Evolutionary conservation across 1,140 invertebrate genomes (phyloP).

Genomic region (Lycorma delicatula): DNA sequence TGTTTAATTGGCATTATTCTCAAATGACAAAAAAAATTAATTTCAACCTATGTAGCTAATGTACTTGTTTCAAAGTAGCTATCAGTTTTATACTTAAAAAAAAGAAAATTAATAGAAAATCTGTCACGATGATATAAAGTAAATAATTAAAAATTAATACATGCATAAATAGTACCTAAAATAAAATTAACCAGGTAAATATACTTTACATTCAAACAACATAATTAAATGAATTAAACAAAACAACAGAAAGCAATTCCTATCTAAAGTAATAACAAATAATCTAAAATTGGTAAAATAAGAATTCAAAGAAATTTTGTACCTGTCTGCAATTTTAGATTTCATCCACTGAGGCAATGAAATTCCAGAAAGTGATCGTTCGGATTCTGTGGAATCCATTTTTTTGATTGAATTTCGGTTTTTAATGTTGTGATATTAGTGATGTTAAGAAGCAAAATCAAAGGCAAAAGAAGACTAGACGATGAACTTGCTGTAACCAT

Average conservation of each 20-base stretch:
- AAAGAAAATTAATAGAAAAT: too few species aligned
- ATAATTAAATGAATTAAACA: neutral
- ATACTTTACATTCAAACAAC: too few species aligned
- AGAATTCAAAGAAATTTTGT: neutral
- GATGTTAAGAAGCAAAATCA: slow-evolving; percentile 10
- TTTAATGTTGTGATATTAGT: slow-evolving; percentile 20
- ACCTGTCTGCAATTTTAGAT: slow-evolving; percentile 41
- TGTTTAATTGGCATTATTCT: too few species aligned
- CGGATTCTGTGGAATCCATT: slow-evolving; percentile 41
- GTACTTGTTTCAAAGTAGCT: too few species aligned
- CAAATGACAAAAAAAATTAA: too few species aligned
- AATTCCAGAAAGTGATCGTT: slow-evolving; percentile 43
- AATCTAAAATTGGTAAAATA: neutral
- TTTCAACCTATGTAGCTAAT: too few species aligned
- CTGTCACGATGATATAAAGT: too few species aligned
- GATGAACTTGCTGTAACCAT: neutral
- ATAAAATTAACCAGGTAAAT: neutral
- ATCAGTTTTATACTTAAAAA: too few species aligned
- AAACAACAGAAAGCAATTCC: neutral
- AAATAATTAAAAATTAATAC: neutral
- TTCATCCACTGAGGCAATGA: slow-evolving; percentile 52
- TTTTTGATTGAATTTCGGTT: slow-evolving; percentile 1
- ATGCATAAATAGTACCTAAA: neutral
- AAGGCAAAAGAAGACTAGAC: neutral
- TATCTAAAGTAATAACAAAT: neutral